Conservation (phyloP, 2,113 vertebrate genomes). For the Irena cyanogastra region DNA sequence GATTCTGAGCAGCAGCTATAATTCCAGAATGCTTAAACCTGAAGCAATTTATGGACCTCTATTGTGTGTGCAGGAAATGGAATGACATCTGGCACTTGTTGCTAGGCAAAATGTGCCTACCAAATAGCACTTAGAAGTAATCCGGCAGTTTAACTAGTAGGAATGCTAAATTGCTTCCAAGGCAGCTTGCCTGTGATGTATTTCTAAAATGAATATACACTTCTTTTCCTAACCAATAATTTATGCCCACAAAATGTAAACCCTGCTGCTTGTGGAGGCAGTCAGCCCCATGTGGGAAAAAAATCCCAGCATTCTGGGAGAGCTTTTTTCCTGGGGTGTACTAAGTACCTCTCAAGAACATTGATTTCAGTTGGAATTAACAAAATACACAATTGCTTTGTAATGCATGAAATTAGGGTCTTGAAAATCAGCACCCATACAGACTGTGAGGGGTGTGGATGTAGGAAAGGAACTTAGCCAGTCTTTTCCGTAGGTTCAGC, state of each 20-base stretch:
- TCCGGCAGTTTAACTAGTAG: neutral
- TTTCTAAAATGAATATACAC: neutral
- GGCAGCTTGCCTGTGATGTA: neutral
- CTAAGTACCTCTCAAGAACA: neutral
- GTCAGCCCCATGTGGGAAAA: neutral
- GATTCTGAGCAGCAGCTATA: neutral
- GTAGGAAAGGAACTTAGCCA: neutral
- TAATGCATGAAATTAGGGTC: neutral
- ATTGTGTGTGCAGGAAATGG: neutral
- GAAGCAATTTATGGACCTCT: neutral
- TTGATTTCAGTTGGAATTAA: neutral
- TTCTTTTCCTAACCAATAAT: neutral
- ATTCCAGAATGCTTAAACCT: neutral
- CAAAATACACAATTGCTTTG: neutral
- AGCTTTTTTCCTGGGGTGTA: neutral
- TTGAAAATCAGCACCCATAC: neutral
- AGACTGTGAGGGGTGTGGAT: neutral
- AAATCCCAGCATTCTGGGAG: neutral
- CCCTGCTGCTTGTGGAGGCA: neutral
- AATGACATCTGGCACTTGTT: conserved; percentile 47
- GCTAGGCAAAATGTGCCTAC: conserved; percentile 42
- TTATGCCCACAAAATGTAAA: neutral
- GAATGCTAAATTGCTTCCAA: conserved; percentile 19
- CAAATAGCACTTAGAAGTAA: neutral
- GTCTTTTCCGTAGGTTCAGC: neutral